Evolutionary conservation across 2,797 vertebrate species (phyloP).

Genomic region (Amniataba percoides): DNA sequence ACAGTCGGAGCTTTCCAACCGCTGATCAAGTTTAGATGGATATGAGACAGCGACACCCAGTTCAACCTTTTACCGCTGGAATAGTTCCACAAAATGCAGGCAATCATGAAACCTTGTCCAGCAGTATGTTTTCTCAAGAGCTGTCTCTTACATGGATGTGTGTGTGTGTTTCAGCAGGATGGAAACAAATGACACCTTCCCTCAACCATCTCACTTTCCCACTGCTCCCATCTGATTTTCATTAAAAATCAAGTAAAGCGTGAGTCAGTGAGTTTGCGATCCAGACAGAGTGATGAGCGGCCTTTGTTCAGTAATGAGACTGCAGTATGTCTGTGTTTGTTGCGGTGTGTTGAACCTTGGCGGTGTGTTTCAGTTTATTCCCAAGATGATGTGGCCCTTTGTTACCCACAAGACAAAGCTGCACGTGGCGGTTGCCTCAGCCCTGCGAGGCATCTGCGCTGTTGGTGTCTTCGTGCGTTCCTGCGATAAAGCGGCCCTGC

Average conservation of each 20-base stretch:
- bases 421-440: conserved; percentile 17
- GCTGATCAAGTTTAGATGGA: conserved; percentile 34
- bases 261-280: conserved; percentile 4
- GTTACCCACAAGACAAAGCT: background rate
- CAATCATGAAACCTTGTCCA: background rate
- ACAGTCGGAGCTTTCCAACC: conserved; percentile 27
- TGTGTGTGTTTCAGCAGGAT: background rate
- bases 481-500: conserved; percentile 37
- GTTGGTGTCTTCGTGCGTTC: conserved; percentile 3
- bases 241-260: conserved; percentile 14
- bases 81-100: background rate
- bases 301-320: background rate
- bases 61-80: conserved; percentile 22
- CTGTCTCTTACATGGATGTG: background rate
- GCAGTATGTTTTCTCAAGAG: conserved; percentile 1
- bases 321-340: background rate
- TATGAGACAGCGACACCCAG: conserved; percentile 9
- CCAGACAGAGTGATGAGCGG: conserved; percentile 1
- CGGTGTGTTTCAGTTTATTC: conserved; percentile 24
- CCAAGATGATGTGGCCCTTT: background rate
- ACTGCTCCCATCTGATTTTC: conserved; percentile 34
- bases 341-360: conserved; percentile 7
- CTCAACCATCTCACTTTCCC: background rate
- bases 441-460: background rate
- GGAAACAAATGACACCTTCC: background rate